Base-by-base conservation (phyloP, 2,797 vertebrate genomes). In the Cercopithecus hamlyni region DNA sequence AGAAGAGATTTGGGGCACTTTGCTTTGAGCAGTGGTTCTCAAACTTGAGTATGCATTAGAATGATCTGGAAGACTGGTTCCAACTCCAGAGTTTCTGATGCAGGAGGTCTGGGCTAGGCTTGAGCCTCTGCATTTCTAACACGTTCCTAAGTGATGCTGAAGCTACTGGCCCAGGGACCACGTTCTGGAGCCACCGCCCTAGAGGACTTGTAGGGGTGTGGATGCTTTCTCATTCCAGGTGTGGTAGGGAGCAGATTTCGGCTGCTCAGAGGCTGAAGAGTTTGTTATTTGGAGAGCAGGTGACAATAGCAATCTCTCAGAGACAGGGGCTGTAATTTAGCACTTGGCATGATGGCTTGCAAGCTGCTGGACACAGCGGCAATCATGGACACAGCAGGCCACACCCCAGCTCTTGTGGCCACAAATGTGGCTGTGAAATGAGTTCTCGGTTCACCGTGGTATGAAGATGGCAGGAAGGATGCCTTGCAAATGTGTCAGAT, bases 281-380 rank as follows among this genome's bases (percentile, higher is more conserved):
- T 93, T 98, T 98, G 97, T 84, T 75, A 92, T 97, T 98, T 97
- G 93, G 95, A 94, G 95, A 97, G 97, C 96, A 98, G 97, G 98
- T 96, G 97, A 98, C 98, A 98, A 97, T 98, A 98, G 97, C 97
- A 98, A 97, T 98, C 98, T 98, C 96, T 97, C n/a, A 0, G 94
- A 98, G 94, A 94, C 92, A 95, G 97, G 97, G 96, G 97, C 96
- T 97, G 92, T 93, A 98, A 98, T 97, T 98, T 97, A 97, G 75
- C 1, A 8, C 83, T 95, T 88, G 97, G 96, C 64, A 72, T 92
- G 97, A 94, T 90, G 96, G 93, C 97, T 87, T 83, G 92, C 80
- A 97, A 97, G 97, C 98, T 98, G 92, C 73, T 90, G 97, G 97
- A 92, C 26, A 61, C 95, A 97, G 96, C 96, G 96, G 97, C 95